Evolutionary conservation across 2,113 vertebrate species (phyloP).

Genomic region (Procavia capensis): DNA sequence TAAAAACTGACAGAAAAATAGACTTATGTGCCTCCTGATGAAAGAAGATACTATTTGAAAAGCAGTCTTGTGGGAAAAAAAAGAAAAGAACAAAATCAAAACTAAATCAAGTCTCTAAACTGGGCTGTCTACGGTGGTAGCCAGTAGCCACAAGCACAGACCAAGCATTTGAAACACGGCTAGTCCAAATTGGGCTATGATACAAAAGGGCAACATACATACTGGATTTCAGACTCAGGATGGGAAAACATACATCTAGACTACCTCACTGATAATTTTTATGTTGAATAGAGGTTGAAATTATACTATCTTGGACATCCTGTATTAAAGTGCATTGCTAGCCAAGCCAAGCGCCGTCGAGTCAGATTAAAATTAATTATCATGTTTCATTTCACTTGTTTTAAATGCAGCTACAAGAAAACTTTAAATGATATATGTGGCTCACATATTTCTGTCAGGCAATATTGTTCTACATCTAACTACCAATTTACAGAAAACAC

Average conservation of each 20-base stretch:
- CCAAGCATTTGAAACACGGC: neutral
- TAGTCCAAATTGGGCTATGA: neutral
- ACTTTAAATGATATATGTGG: neutral
- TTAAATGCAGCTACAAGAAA: neutral
- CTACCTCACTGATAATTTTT: neutral
- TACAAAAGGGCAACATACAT: neutral
- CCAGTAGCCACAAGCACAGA: neutral
- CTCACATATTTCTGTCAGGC: neutral
- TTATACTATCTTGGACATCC: neutral
- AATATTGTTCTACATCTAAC: neutral
- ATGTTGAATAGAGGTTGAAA: neutral
- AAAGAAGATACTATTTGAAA: neutral
- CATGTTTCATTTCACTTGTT: constrained; percentile 26
- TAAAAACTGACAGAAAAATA: neutral
- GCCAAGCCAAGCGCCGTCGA: no score
- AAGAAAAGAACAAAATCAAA: neutral
- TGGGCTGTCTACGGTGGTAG: neutral
- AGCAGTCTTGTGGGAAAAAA: neutral
- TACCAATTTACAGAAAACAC: neutral
- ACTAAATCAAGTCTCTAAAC: neutral
- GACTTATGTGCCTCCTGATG: constrained; percentile 20
- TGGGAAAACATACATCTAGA: neutral
- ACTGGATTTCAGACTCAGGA: neutral
- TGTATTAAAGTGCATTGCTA: neutral
- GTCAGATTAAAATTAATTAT: constrained; percentile 6